Evolutionary conservation across 2,797 vertebrate species (phyloP).

Genomic region (Pipistrellus pipistrellus): DNA sequence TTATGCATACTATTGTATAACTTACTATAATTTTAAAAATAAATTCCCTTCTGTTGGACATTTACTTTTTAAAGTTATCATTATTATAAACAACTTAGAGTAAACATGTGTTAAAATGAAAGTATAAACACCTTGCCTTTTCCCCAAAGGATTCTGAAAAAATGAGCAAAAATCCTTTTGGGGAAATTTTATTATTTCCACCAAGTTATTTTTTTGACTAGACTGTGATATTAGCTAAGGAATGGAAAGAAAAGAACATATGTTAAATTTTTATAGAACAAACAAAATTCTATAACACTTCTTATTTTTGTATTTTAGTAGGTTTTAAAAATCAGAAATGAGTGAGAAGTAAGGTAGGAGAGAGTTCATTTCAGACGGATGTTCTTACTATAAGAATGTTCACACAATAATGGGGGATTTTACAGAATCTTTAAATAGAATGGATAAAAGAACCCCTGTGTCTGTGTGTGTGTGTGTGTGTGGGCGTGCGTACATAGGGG

Average conservation of each 20-base stretch:
- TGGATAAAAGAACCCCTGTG: neutral
- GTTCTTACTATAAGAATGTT: neutral
- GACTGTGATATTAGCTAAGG: conserved; percentile 46
- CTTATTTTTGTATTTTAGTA: conserved; percentile 32
- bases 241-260: neutral
- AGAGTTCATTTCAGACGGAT: conserved; percentile 1
- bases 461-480: neutral
- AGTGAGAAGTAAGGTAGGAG: neutral
- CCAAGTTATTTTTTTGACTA: conserved; percentile 26
- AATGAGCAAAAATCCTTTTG: neutral
- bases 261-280: neutral
- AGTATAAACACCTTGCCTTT: neutral
- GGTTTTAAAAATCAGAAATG: conserved; percentile 59
- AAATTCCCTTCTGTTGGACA: neutral
- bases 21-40: conserved; percentile 42
- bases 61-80: conserved; percentile 18
- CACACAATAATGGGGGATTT: neutral
- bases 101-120: conserved; percentile 61
- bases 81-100: conserved; percentile 19
- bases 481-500: neutral
- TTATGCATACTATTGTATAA: conserved; percentile 6
- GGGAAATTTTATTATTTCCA: conserved; percentile 49
- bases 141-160: conserved; percentile 6
- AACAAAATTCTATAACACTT: neutral
- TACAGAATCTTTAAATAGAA: conserved; percentile 28